Conservation (phyloP, 2,113 vertebrate genomes). For the Engraulis encrasicolus region DNA sequence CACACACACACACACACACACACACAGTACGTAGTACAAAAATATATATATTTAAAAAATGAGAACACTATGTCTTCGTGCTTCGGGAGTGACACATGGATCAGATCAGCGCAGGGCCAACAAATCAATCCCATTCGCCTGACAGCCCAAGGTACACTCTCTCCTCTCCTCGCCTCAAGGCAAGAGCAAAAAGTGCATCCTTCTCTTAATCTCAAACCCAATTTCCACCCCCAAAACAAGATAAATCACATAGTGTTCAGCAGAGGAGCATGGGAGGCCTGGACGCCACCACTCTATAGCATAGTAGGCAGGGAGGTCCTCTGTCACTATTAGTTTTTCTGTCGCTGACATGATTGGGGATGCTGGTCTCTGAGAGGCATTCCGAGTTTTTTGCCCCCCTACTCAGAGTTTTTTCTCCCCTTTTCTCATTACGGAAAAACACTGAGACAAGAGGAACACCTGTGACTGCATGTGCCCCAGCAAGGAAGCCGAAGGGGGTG, state of each 20-base stretch:
- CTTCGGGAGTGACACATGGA: slow-evolving; percentile 40
- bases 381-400: not conserved
- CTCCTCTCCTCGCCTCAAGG: slow-evolving; percentile 46
- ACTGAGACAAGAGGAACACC: not conserved
- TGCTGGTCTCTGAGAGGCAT: not conserved
- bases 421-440: slow-evolving; percentile 7
- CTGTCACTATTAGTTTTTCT: slow-evolving; percentile 37
- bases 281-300: slow-evolving; percentile 29
- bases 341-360: slow-evolving; percentile 16
- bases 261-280: slow-evolving; percentile 28
- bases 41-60: too few relatives aligned
- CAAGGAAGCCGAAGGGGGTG: too few relatives aligned
- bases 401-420: too few relatives aligned
- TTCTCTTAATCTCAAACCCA: slow-evolving; percentile 50
- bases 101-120: slow-evolving; percentile 34
- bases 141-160: slow-evolving; percentile 46
- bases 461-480: not conserved
- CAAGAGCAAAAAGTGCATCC: slow-evolving; percentile 44
- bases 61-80: slow-evolving; percentile 34
- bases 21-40: too few relatives aligned
- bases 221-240: slow-evolving; percentile 52
- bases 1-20: too few relatives aligned
- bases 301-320: slow-evolving; percentile 39
- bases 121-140: slow-evolving; percentile 47
- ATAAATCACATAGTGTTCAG: slow-evolving; percentile 41